Evolutionary conservation across 2,888 invertebrate genomes (phyloP).

Genomic region (Linnaemya tessellans): DNA sequence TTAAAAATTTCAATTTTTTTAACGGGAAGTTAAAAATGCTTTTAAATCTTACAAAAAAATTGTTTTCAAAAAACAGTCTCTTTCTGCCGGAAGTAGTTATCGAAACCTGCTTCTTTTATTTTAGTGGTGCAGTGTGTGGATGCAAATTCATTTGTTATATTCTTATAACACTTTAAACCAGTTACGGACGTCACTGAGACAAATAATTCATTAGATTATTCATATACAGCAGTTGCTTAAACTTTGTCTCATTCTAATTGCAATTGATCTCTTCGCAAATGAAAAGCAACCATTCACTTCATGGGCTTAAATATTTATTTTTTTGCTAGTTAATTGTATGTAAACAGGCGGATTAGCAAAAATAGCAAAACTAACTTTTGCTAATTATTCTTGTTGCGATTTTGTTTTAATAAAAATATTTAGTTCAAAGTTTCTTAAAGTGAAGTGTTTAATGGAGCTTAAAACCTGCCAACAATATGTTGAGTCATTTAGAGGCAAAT

Average conservation of each 20-base stretch:
- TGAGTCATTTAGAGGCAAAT: not conserved
- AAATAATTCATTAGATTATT: slow-evolving; percentile 15
- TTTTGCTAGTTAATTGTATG: not conserved
- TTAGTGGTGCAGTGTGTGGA: too few species aligned
- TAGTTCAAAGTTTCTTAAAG: slow-evolving; percentile 39
- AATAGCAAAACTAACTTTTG: slow-evolving; percentile 2
- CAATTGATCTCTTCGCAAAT: slow-evolving; percentile 40
- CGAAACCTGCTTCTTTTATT: too few species aligned
- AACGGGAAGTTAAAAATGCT: too few species aligned
- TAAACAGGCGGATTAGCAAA: slow-evolving; percentile 33
- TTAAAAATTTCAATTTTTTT: too few species aligned
- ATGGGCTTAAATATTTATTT: slow-evolving; percentile 33
- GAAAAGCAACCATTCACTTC: slow-evolving; percentile 55
- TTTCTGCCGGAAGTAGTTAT: too few species aligned
- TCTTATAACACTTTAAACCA: too few species aligned
- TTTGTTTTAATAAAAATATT: slow-evolving; percentile 38
- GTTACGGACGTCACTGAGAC: not conserved
- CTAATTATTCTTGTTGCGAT: not conserved
- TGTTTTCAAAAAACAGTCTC: too few species aligned
- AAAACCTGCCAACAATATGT: slow-evolving; percentile 2
- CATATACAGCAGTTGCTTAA: not conserved
- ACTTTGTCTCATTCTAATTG: slow-evolving; percentile 39
- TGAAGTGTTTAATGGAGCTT: slow-evolving; percentile 1
- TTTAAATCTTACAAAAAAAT: too few species aligned
- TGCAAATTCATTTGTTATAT: too few species aligned